Conservation (phyloP, 2,113 vertebrate genomes). For the Corvus moneduloides region DNA sequence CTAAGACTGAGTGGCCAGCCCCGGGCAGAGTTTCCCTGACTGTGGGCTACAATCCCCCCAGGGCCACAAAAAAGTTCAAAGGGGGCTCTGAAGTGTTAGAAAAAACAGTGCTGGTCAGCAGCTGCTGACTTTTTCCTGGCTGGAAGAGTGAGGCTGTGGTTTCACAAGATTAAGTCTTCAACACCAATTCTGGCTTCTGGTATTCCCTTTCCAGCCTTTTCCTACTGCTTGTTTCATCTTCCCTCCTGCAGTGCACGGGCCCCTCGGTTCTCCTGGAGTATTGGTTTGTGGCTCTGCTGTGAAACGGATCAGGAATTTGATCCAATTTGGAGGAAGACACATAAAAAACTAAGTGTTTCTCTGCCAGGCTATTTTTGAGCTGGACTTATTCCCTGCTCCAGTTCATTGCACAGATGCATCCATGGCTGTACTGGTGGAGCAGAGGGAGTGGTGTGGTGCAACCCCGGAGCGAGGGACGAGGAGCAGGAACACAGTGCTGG, state of each 20-base stretch:
- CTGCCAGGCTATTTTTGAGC: constrained; percentile 51
- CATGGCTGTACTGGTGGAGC: not conserved
- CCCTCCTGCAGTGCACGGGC: constrained; percentile 40
- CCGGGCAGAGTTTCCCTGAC: not conserved
- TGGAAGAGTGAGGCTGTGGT: constrained; percentile 34
- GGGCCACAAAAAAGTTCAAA: constrained; percentile 29
- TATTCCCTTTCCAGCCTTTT: constrained; percentile 44
- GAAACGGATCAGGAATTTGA: constrained; percentile 55
- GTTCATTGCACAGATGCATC: not conserved
- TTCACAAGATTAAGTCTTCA: constrained; percentile 62
- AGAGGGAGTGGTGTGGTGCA: not conserved
- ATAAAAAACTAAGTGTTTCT: not conserved
- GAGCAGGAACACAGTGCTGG: not conserved
- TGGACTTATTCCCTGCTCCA: constrained; percentile 17
- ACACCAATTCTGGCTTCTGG: constrained; percentile 47
- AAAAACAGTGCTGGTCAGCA: constrained; percentile 54
- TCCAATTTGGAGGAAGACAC: constrained; percentile 48
- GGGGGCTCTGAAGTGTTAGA: constrained; percentile 31
- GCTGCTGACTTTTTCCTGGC: constrained; percentile 65
- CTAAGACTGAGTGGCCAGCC: not conserved
- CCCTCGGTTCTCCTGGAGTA: not conserved
- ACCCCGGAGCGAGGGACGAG: not conserved
- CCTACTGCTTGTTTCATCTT: constrained; percentile 23
- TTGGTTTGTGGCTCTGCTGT: constrained; percentile 45
- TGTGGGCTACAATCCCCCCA: not conserved